Evolutionary conservation across 1,140 invertebrate species (phyloP).

Genomic region (Epicauta chinensis): DNA sequence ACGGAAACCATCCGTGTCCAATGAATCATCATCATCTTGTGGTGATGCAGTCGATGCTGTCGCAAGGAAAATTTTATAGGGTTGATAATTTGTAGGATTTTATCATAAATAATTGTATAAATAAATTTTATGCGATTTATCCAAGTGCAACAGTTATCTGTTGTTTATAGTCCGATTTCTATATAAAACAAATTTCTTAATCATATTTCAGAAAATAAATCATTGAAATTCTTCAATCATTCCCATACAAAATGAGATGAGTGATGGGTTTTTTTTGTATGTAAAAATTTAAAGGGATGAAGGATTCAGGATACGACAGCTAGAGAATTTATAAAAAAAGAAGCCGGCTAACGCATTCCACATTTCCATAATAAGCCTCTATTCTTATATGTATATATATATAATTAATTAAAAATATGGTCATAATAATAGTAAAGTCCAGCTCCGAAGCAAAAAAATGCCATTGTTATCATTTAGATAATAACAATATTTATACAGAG

Average conservation of each 20-base stretch:
- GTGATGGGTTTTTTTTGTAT: constrained; percentile 10
- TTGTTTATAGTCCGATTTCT: constrained; percentile 3
- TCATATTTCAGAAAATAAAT: constrained; percentile 41
- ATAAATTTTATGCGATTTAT: background rate
- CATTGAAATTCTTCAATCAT: constrained; percentile 29
- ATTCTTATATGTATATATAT: background rate
- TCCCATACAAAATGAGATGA: constrained; percentile 35
- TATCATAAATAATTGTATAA: background rate
- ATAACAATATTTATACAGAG: constrained; percentile 1
- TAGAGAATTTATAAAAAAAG: constrained; percentile 26
- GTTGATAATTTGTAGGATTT: background rate
- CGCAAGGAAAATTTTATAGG: constrained; percentile 31
- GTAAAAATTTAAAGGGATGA: background rate
- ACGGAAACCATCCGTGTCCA: constrained; percentile 48
- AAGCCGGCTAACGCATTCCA: constrained; percentile 36
- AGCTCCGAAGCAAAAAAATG: too few relatives aligned
- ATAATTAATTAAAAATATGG: background rate
- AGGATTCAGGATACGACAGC: constrained; percentile 35
- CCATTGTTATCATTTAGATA: background rate
- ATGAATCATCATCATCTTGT: constrained; percentile 48
- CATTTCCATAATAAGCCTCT: constrained; percentile 22
- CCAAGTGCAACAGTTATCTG: constrained; percentile 25
- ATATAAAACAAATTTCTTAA: background rate
- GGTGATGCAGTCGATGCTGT: constrained; percentile 43
- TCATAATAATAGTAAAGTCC: too few relatives aligned